phyloP scores from a whole-genome alignment of 1,140 invertebrate genomes.

The Antheraea pernyi region DNA sequence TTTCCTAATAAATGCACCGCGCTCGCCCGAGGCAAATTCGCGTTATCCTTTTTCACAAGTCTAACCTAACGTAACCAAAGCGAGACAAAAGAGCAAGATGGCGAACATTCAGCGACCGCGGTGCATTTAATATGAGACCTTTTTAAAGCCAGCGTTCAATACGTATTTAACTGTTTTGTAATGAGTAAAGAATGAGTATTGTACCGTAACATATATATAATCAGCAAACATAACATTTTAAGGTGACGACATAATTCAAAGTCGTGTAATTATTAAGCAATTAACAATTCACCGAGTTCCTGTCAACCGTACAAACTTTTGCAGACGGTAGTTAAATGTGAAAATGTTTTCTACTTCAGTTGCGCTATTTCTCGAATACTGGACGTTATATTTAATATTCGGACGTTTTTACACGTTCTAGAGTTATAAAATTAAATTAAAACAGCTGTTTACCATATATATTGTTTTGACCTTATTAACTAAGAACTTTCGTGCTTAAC shows the following conservation, averaged over 20 bases:
- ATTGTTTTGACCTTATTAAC: background rate
- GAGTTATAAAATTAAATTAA: conserved; percentile 6
- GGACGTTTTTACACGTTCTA: background rate
- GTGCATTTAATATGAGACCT: too few species aligned
- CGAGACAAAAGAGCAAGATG: too few species aligned
- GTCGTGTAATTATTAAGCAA: conserved; percentile 7
- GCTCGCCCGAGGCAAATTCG: too few species aligned
- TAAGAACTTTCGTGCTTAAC: too few species aligned
- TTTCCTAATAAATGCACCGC: too few species aligned
- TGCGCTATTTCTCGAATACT: conserved; percentile 3
- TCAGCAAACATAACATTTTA: background rate
- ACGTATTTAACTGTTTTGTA: too few species aligned
- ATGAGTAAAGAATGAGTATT: too few species aligned
- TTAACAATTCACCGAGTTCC: background rate
- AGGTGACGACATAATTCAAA: background rate
- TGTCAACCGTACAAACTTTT: conserved; percentile 9
- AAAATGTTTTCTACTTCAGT: conserved; percentile 11
- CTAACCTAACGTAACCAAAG: too few species aligned
- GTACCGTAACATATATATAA: too few species aligned
- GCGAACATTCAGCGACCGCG: too few species aligned
- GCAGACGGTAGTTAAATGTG: background rate
- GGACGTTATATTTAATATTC: background rate
- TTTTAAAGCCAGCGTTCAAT: too few species aligned
- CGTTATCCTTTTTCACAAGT: too few species aligned
- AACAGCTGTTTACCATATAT: background rate